Percentiles rank a stretch among this genome's conserved stretches.
Evolutionary conservation across 1,140 invertebrate genomes (phyloP).

Genomic region (Galleria mellonella): DNA sequence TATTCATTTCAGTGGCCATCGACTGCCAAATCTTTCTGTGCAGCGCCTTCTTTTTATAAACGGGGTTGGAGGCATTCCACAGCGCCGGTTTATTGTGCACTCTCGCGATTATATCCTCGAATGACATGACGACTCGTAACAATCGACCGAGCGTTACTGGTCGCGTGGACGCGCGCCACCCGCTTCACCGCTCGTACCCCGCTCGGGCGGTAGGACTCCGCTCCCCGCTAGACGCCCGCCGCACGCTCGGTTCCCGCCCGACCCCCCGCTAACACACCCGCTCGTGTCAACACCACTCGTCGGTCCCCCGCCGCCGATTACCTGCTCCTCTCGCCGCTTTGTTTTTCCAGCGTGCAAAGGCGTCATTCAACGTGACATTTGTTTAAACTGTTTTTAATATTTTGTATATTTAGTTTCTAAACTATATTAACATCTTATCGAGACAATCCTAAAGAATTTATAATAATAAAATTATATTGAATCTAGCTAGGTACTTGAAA

Average conservation of each 20-base stretch:
- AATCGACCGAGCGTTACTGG: not conserved
- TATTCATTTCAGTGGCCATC: conserved; percentile 11
- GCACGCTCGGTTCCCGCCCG: not conserved
- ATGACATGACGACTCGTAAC: conserved; percentile 15
- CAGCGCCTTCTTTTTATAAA: conserved; percentile 10
- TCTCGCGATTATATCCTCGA: conserved; percentile 14
- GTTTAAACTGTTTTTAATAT: no score
- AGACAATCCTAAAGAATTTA: no score
- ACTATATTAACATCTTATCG: no score
- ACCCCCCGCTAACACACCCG: not conserved
- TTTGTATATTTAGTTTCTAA: no score
- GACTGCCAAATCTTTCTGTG: conserved; percentile 11
- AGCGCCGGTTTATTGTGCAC: conserved; percentile 16
- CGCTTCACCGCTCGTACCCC: not conserved
- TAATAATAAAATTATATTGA: no score
- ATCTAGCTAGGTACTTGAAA: no score
- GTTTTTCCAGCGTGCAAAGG: no score
- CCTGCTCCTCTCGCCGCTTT: no score
- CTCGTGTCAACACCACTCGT: no score
- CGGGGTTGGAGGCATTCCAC: conserved; percentile 13
- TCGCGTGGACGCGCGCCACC: conserved; percentile 7
- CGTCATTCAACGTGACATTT: no score
- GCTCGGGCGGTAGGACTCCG: not conserved
- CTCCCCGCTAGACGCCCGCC: not conserved
- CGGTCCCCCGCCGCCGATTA: no score